Conservation (phyloP, 2,797 vertebrate genomes). For the Salarias fasciatus region DNA sequence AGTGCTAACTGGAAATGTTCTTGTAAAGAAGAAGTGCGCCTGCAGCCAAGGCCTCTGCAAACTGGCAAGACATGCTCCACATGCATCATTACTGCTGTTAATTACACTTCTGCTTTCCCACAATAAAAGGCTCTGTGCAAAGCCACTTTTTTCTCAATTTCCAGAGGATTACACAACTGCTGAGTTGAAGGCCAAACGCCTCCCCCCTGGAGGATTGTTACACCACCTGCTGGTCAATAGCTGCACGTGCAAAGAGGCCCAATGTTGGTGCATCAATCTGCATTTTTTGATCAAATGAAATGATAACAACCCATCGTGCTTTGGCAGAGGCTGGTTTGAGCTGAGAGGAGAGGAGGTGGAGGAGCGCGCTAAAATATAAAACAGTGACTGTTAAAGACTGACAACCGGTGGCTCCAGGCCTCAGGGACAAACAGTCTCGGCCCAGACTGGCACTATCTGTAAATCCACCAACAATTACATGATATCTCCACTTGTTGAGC, state of each 20-base stretch:
- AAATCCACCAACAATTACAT: too few species aligned
- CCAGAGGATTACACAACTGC: not conserved
- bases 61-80: not conserved
- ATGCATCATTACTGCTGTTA: not conserved
- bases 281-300: too few species aligned
- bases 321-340: too few species aligned
- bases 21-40: not conserved
- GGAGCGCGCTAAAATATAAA: too few species aligned
- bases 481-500: too few species aligned
- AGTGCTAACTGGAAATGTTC: too few species aligned
- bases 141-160: not conserved
- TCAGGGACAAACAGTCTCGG: too few species aligned
- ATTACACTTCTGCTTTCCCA: not conserved
- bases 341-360: too few species aligned
- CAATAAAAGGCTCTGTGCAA: not conserved
- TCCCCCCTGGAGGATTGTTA: not conserved
- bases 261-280: conserved; percentile 1
- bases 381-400: too few species aligned
- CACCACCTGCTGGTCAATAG: conserved; percentile 56
- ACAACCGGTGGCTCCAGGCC: too few species aligned
- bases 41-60: not conserved
- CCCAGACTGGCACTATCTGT: too few species aligned
- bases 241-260: conserved; percentile 5
- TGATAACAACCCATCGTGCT: too few species aligned
- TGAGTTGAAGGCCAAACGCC: not conserved